These are phyloP conservation scores for Lemur catta DNA, from an alignment of 2,797 vertebrate genomes.

Conservation along the genomic window DNA sequence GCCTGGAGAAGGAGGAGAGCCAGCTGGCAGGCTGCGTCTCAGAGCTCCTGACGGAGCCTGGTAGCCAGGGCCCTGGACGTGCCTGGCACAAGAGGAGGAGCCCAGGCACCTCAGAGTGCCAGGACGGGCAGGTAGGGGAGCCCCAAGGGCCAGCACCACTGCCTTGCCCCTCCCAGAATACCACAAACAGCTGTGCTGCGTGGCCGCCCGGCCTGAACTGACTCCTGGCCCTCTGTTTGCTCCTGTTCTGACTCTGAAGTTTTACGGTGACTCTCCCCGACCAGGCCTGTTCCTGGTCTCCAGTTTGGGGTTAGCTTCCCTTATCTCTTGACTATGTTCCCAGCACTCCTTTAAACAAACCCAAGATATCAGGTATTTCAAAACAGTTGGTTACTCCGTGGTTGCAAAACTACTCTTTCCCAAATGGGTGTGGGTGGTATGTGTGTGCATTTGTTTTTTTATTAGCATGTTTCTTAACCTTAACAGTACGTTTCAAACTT, in stretches of 20 bases:
- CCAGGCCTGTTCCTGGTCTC: not conserved
- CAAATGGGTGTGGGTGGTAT: not conserved
- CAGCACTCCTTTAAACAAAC: not conserved
- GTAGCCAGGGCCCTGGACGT: not conserved
- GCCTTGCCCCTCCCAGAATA: not conserved
- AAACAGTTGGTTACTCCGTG: not conserved
- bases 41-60: not conserved
- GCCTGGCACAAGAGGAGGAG: not conserved
- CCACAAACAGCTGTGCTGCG: accelerated
- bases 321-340: not conserved
- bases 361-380: not conserved
- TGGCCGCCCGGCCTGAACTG: not conserved
- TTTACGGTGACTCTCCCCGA: not conserved
- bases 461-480: not conserved
- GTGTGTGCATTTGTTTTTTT: not conserved
- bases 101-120: not conserved
- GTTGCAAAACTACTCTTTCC: not conserved
- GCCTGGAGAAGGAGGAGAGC: not conserved
- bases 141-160: not conserved
- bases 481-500: not conserved
- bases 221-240: not conserved
- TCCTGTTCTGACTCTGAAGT: not conserved
- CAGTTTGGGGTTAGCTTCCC: not conserved
- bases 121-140: not conserved
- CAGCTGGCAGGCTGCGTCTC: slow-evolving; percentile 29